Evolutionary conservation across 2,797 vertebrate genomes (phyloP), one percentile per base, ranked within the genome.

Genomic region (Philypnodon macrostomus): DNA sequence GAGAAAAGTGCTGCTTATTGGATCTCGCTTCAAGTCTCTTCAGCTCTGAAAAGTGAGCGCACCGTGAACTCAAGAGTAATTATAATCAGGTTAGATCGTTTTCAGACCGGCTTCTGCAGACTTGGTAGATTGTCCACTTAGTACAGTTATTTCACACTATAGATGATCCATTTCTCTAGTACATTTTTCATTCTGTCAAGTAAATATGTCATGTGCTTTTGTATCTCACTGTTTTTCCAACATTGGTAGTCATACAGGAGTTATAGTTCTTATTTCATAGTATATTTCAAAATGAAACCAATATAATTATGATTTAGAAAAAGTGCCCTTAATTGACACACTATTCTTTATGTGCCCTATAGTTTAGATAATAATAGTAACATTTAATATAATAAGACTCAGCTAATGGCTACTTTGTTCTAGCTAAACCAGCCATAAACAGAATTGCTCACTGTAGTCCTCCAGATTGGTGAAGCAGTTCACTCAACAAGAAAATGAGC

Each of bases 401-500:
- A 33, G 49, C 35, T 40, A 53, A 59, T 34, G 18, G 39, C 65
- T 77, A 42, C 73, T 79, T 77, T 77, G 50, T 48, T 41, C 41
- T 45, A 23, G 51, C 57, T 53, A 73, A 66, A 51, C 16, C 63
- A 54, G 45, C 47, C 42, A 32, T 45, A 53, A 72, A 48, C 67
- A 78, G 63, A 65, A 63, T 61, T 26, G 34, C 60, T 71, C 58
- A 75, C 52, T 31, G 41, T 61, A 34, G 39, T 73, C 32, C 56
- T 59, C 55, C 38, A 46, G 47, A 73, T 69, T 59, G 65, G 60
- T 57, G 63, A 81, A 75, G 80, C 58, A 71, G 77, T 84, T 86
- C 86, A 88, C 67, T 87, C 87, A 88, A 86, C 85, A 81, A 78
- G 86, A 91, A 90, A 90, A 90, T 81, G 69, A 89, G 77, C 75